A percentile compares a stretch with the other conserved stretches of the same genome.
phyloP scores from a whole-genome alignment of 2,888 invertebrate species.

The Drosophila siamana region DNA sequence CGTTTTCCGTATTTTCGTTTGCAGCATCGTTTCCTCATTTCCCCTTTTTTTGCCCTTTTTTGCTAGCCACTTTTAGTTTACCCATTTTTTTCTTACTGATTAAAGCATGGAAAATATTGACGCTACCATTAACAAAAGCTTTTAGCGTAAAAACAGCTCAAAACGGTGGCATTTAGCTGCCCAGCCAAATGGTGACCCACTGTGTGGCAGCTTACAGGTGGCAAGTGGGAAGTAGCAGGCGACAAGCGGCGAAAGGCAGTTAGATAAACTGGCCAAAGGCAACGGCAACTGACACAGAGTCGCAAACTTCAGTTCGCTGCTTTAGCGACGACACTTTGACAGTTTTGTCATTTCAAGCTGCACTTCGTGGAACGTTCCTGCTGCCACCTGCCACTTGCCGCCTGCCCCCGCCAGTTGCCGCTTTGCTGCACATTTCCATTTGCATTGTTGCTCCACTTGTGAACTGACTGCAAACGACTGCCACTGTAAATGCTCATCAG shows the following conservation, averaged over 20 bases:
- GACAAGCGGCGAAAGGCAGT: slow-evolving; percentile 5
- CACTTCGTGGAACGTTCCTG: slow-evolving; percentile 41
- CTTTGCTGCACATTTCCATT: slow-evolving; percentile 59
- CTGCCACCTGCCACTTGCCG: neutral
- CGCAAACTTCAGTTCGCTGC: slow-evolving; percentile 18
- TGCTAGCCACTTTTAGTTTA: neutral
- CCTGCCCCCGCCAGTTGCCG: no score
- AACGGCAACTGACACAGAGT: slow-evolving; percentile 13
- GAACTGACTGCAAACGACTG: slow-evolving; percentile 21
- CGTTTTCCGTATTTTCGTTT: slow-evolving; percentile 55
- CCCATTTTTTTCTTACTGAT: slow-evolving; percentile 34
- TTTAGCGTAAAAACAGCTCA: slow-evolving; percentile 64
- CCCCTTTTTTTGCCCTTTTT: slow-evolving; percentile 16
- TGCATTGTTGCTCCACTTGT: slow-evolving; percentile 55
- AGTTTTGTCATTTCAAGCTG: slow-evolving; percentile 71
- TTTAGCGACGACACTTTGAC: slow-evolving; percentile 67
- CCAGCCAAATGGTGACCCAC: slow-evolving; percentile 13
- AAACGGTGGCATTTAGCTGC: slow-evolving; percentile 47
- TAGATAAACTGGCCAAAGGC: slow-evolving; percentile 32
- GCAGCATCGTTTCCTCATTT: slow-evolving; percentile 44
- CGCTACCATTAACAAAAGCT: slow-evolving; percentile 74
- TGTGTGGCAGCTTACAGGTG: slow-evolving; percentile 5
- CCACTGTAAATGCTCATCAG: slow-evolving; percentile 1
- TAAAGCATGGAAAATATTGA: slow-evolving; percentile 66
- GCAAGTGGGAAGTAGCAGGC: slow-evolving; percentile 10